Evolutionary conservation across 2,797 vertebrate species (phyloP), one percentile per base, ranked within the genome.

Genomic region (Nannoperca australis): DNA sequence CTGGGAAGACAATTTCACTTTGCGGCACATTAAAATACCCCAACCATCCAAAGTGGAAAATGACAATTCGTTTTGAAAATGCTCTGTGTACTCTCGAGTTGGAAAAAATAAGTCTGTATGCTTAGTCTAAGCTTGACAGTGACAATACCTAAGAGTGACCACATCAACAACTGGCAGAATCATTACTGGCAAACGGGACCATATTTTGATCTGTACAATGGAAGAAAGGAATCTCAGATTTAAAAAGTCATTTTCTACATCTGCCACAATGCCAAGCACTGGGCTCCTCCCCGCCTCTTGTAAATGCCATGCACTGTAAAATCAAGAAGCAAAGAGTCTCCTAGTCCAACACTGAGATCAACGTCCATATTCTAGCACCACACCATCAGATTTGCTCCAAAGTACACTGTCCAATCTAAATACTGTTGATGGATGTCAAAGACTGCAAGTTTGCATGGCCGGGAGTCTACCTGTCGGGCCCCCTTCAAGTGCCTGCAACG

Each of bases 341-440:
- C 51, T 27, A 54, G 13, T 54, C 24, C 51, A 27, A 27, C 24
- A 27, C 51, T 6, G 51, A 7, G 51, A 27, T 7, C 12, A 6
- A 15, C 22, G 24, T 30, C 13, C 12, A 14, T 27, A 53, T 1
- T 84, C 55, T 53, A 18, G 22, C 44, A 22, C n/a, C 53, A 53
- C 44, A 9, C 58, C 40, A 22, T 63, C 44, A 65, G 49, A 70
- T 68, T 70, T 51, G 3, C 49, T 27, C 42, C 30, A 17, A 3
- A 12, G 15, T 27, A 51, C 73, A 78, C 50, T 36, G 62, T 55
- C 59, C 59, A 47, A n/a, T 74, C 27, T 40, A 24, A 27, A 51
- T 34, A 17, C 58, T 56, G 69, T 40, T 75, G 62, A 74, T 44
- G 47, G 61, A 79, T 68, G 79, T 76, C 60, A 70, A 1, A 32